Evolutionary conservation across 1,140 invertebrate species (phyloP).

Genomic region (Popillia japonica): DNA sequence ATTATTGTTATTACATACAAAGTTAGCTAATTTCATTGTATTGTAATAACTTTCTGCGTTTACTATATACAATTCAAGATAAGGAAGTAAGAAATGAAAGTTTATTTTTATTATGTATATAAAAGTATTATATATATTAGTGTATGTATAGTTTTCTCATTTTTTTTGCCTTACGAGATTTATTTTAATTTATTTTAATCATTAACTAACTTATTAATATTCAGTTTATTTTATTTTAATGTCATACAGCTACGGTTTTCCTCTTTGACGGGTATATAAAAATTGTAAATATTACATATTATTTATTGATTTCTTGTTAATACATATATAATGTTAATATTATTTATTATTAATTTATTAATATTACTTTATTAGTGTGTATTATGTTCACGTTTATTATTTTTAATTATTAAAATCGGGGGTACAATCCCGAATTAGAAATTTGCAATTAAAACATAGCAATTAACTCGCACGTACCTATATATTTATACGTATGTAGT

Average conservation of each 20-base stretch:
- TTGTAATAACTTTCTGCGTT: background rate
- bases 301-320: background rate
- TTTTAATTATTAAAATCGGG: background rate
- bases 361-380: conserved; percentile 1
- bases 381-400: background rate
- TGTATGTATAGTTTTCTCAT: background rate
- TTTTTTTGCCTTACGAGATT: background rate
- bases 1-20: background rate
- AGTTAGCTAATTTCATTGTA: background rate
- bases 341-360: background rate
- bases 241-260: background rate
- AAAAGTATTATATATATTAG: background rate
- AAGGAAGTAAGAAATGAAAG: background rate
- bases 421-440: background rate
- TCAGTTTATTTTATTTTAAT: conserved; percentile 7
- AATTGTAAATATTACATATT: conserved; percentile 30
- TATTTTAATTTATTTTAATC: conserved; percentile 21
- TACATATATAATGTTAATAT: background rate
- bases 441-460: too few relatives aligned
- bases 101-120: background rate
- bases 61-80: background rate
- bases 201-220: background rate
- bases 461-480: too few relatives aligned
- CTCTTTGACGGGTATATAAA: conserved; percentile 23
- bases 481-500: too few relatives aligned